Conservation (phyloP, 1,140 invertebrate genomes). For the Oryctes rhinoceros region DNA sequence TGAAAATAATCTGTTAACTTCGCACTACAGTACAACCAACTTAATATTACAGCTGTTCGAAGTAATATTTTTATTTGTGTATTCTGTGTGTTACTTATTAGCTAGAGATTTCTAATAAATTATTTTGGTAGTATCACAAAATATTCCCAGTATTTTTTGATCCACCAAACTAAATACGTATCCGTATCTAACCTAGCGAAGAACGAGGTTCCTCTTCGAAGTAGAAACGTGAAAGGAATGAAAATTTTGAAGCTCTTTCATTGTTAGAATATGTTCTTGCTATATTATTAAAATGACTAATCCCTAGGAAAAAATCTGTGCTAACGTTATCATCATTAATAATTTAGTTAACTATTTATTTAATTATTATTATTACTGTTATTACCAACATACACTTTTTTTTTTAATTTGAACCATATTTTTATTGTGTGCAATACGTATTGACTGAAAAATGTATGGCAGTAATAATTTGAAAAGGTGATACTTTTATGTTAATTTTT, state of each 20-base stretch:
- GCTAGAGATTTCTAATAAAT: not conserved
- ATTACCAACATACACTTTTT: not conserved
- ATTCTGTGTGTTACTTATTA: not conserved
- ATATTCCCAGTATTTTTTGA: conserved; percentile 61
- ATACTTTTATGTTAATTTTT: no score
- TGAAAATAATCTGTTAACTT: no score
- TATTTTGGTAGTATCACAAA: conserved; percentile 60
- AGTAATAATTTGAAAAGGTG: no score
- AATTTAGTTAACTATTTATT: conserved; percentile 17
- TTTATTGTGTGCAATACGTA: no score
- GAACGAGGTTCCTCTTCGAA: no score
- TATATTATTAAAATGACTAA: not conserved
- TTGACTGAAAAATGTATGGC: no score
- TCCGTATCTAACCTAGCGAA: conserved; percentile 3
- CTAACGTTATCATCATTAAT: not conserved
- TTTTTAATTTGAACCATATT: no score
- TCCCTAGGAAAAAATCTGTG: conserved; percentile 3
- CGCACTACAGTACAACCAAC: no score
- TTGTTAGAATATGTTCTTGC: no score
- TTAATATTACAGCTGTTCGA: conserved; percentile 53
- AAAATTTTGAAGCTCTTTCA: no score
- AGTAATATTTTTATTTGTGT: conserved; percentile 41
- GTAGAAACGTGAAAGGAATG: no score
- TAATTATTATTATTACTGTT: not conserved
- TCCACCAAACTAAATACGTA: conserved; percentile 57